These are phyloP conservation scores for Enteromius trimaculatus DNA, from an alignment of 2,797 vertebrate genomes.

Conservation along the genomic window DNA sequence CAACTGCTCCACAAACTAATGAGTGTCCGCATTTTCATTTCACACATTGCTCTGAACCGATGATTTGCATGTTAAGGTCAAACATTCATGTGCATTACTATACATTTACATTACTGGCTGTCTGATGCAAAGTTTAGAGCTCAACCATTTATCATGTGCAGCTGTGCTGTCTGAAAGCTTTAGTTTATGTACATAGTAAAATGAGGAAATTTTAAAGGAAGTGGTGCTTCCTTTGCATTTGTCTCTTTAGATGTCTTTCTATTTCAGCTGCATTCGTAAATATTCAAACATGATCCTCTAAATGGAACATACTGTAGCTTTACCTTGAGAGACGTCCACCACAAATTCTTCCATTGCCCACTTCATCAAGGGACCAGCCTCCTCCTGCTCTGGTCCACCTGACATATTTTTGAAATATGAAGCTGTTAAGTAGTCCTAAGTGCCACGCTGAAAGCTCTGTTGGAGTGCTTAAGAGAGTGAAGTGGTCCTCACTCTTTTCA, in stretches of 20 bases:
- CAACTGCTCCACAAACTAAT: background rate
- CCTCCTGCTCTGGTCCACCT: constrained; percentile 12
- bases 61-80: background rate
- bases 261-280: background rate
- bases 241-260: background rate
- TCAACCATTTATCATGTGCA: background rate
- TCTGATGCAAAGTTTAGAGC: background rate
- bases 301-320: background rate
- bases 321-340: background rate
- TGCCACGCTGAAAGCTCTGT: constrained; percentile 37
- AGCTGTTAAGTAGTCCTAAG: constrained; percentile 52
- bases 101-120: background rate
- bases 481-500: constrained; percentile 30
- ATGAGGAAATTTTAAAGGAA: background rate
- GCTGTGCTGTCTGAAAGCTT: no score
- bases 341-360: background rate
- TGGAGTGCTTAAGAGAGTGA: constrained; percentile 37
- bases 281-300: background rate
- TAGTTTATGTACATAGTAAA: background rate
- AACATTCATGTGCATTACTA: background rate
- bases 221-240: background rate
- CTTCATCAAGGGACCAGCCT: constrained; percentile 14
- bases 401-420: constrained; percentile 54
- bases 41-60: background rate
- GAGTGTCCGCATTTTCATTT: background rate